These are phyloP conservation scores for Agrotis clavis DNA, from an alignment of 2,888 invertebrate genomes.

Conservation along the genomic window DNA sequence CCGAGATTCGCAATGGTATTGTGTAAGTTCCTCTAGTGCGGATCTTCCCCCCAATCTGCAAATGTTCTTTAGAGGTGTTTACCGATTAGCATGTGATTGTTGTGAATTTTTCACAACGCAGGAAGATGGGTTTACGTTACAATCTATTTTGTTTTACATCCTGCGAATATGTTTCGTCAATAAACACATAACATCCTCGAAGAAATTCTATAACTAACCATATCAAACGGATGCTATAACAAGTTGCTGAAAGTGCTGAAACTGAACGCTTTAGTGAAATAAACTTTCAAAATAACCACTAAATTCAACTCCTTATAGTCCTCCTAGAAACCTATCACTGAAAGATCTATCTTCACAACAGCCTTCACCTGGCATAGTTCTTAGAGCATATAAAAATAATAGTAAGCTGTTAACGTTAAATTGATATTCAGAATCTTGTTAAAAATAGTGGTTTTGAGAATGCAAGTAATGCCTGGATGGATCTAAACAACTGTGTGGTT, in stretches of 20 bases:
- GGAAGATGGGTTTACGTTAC: slow-evolving; percentile 7
- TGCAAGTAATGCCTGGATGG: slow-evolving; percentile 9
- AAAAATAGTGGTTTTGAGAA: not conserved
- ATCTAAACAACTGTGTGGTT: not conserved
- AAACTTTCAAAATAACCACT: not conserved
- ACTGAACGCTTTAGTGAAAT: not conserved
- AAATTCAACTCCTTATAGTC: not conserved
- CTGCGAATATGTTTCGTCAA: slow-evolving; percentile 17
- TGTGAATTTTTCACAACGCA: slow-evolving; percentile 9
- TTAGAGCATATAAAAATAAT: not conserved
- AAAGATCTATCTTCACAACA: not conserved
- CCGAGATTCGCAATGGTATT: slow-evolving; percentile 71
- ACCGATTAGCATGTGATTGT: not conserved
- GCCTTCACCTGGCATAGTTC: not conserved
- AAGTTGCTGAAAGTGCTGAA: not conserved
- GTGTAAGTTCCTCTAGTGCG: slow-evolving; percentile 40
- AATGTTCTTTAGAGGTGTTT: slow-evolving; percentile 26
- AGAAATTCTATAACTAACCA: not conserved
- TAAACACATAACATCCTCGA: slow-evolving; percentile 22
- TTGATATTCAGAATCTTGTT: slow-evolving; percentile 14
- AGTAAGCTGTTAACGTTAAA: not conserved
- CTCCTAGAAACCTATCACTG: not conserved
- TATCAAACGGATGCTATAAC: not conserved
- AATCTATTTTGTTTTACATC: slow-evolving; percentile 33
- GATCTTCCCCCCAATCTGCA: slow-evolving; percentile 20